phyloP scores from a whole-genome alignment of 2,113 vertebrate genomes.

The Hyaena hyaena region DNA sequence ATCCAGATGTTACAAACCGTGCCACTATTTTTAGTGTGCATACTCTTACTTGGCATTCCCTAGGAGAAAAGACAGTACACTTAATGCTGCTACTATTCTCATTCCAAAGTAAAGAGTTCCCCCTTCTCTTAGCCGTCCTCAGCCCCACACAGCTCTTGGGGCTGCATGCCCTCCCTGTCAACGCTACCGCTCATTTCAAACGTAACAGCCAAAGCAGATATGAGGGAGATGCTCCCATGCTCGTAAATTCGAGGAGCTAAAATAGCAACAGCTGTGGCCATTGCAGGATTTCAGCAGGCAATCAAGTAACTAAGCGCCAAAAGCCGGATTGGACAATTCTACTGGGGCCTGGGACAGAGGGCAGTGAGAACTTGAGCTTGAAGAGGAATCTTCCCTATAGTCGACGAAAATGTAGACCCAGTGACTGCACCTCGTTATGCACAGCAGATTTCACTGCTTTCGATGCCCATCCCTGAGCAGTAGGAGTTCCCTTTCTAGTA shows the following conservation, averaged over 20 bases:
- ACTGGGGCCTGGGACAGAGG: background rate
- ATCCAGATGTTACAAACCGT: background rate
- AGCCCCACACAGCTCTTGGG: background rate
- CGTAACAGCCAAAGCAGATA: background rate
- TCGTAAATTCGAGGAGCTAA: constrained; percentile 22
- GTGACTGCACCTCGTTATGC: background rate
- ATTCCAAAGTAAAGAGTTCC: background rate
- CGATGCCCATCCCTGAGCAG: background rate
- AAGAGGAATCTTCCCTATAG: background rate
- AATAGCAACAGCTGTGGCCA: constrained; percentile 42
- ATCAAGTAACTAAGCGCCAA: background rate
- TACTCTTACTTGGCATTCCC: background rate
- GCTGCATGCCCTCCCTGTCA: too few relatives aligned
- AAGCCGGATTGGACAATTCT: background rate
- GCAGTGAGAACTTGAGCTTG: background rate
- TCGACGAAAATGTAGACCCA: background rate
- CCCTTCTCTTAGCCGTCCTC: background rate
- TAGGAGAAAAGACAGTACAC: background rate
- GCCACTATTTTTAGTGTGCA: background rate
- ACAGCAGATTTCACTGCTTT: background rate
- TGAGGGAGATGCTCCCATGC: background rate
- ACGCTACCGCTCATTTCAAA: background rate
- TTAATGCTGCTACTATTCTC: background rate
- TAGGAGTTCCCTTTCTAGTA: background rate
- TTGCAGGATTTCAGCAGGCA: background rate